Base-by-base conservation (phyloP, 2,797 vertebrate species). In the Cynopterus sphinx region DNA sequence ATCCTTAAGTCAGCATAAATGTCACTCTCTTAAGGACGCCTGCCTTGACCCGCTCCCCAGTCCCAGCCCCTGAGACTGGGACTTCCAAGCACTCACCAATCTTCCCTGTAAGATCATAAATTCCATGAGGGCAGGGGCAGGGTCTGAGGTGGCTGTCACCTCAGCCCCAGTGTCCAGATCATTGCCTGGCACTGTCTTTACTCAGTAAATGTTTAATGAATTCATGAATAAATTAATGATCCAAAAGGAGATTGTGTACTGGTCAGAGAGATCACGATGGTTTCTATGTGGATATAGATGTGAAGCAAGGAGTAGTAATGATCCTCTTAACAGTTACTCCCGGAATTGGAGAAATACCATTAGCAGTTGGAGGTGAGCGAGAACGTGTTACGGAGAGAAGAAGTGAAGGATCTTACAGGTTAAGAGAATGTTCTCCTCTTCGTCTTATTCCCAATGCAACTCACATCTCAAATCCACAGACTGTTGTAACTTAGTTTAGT, bases 121-220 rank as follows among this genome's bases (percentile, higher is more conserved):
- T 57, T 36, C 51, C 70, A 9, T 0, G 5, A 68, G 87, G 63
- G 26, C n/a, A 57, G 31, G n/a, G 39, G 1, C 59, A 36, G 39
- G 1, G 33, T 57, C 68, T 79, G 13, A 26, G 19, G 63, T 70
- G 43, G 28, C 13, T 51, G n/a, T 59, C 43, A 24, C 59, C 22
- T 10, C 26, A n/a, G 77, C 53, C 65, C 33, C 31, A 10, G 57
- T 11, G 31, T 71, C 84, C 87, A 33, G 68, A 86, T 75, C 93
- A 33, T 13, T 57, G 67, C 55, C 81, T 36, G 83, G 82, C 33
- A 24, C 57, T 17, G 63, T 43, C 28, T 63, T 61, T 77, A 81
- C 85, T 71, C 82, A 41, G 51, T 82, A 57, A 78, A 78, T 94
- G 55, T 63, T 92, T 90, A 84, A 39, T 78, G 73, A 84, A 36